Evolutionary conservation across 2,888 invertebrate species (phyloP), one percentile per base, ranked within the genome.

Genomic region (Rhamphomyia laevipes): DNA sequence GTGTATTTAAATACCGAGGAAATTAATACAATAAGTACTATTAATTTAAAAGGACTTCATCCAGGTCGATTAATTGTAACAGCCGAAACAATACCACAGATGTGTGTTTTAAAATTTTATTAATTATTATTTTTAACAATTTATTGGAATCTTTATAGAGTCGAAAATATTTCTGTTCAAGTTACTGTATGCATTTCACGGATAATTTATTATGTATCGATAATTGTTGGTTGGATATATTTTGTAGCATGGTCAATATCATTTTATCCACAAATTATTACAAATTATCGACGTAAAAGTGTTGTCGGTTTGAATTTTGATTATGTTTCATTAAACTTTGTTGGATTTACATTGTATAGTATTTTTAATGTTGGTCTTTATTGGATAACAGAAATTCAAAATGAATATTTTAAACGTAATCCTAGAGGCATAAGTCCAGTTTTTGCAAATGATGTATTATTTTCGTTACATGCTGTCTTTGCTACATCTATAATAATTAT

Each of bases 201-300:
- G 41, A 72, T 72, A 0, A 74, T 95, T 48, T 80, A 82, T 54
- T 75, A 83, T 6, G 73, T 87, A 45, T 90, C 88, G 17, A 72
- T 78, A 51, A 77, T 91, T 4, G 86, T 97, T 65, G 99, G 99
- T n/a, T 99, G 99, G 99, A 74, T 94, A 27, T 99, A 99, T 73
- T 99, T 99, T 73, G 78, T 82, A 27, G 95, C 96, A 12, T 99
- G 99, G 99, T 95, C 96, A 1, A 72, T 99, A 42, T 97, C 97
- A 2, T 99, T 99, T 74, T 99, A 99, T 74, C 99, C 99, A 1
- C 99, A 99, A 72, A 89, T 96, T 41, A 86, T 84, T 68, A 81
- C 76, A 56, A 99, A 99, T 73, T 97, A 80, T 71, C 80, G 77
- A 56, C 77, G 97, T 55, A 91, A 91, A 76, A 96, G 96, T 72